Percentiles rank a stretch among this genome's conserved stretches.
phyloP scores from a whole-genome alignment of 2,113 vertebrate species.

The Myiozetetes cayanensis region DNA sequence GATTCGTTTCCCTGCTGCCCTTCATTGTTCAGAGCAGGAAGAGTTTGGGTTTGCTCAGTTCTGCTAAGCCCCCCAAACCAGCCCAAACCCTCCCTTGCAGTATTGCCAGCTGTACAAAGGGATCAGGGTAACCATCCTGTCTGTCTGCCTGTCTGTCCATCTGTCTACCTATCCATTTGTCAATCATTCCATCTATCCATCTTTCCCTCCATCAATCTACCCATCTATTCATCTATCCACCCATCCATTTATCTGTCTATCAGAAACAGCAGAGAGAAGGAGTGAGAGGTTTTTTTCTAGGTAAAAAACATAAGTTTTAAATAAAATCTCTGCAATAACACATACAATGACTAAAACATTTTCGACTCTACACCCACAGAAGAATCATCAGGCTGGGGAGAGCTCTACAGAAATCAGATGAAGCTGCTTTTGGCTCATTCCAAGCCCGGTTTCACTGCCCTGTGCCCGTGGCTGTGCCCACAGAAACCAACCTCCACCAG shows the following conservation, averaged over 20 bases:
- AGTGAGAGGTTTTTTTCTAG: background rate
- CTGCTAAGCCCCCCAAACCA: background rate
- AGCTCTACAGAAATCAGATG: background rate
- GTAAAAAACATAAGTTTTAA: constrained; percentile 9
- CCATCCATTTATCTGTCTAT: background rate
- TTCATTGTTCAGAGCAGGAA: rapidly evolving
- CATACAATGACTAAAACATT: constrained; percentile 46
- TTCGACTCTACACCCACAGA: constrained; percentile 29
- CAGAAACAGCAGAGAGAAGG: background rate
- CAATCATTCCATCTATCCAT: background rate
- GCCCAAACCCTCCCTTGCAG: background rate
- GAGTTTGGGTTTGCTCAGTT: background rate
- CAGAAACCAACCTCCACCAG: background rate
- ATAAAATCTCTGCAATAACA: constrained; percentile 46
- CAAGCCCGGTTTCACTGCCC: background rate
- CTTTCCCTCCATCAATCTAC: background rate
- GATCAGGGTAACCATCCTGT: background rate
- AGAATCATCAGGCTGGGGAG: background rate
- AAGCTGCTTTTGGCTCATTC: background rate
- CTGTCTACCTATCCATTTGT: rapidly evolving
- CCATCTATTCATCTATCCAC: background rate
- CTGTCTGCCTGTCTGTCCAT: background rate
- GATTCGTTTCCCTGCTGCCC: background rate
- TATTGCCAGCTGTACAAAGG: background rate
- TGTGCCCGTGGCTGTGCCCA: background rate